Base-by-base conservation (phyloP, 2,113 vertebrate genomes). In the Alethe diademata region DNA sequence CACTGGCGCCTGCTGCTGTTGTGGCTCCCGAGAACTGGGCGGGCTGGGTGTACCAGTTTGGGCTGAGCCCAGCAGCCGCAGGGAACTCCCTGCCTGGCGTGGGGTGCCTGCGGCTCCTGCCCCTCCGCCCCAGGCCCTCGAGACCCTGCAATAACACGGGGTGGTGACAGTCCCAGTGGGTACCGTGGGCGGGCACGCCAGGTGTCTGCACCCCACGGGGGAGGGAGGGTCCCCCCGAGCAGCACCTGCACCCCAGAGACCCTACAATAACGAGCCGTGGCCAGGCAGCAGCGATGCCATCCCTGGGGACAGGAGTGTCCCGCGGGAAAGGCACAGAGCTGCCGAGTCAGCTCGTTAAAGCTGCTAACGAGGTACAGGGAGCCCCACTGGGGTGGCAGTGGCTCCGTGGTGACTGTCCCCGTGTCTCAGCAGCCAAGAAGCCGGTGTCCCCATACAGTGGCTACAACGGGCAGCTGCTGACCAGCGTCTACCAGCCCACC, bases 401-500 rank as follows among this genome's bases (percentile, higher is more conserved):
- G 50, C 42, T 43, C 23, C 20, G 2, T 23, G 43, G n/a, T 90
- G 79, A 79, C 56, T 4, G 0, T 69, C 29, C 58, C 78, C 2
- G 3, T 60, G 56, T 82, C 40, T 88, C 88, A 87, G 64, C 97
- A 99, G 99, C 93, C 29, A 98, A 98, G 96, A 99, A 98, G 92
- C 98, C 98, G 0, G 97, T 99, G 94, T 99, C 99, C 4, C 99
- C 99, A 0, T 99, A 99, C 93, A 98, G 98, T 0, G 99, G 99
- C 57, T 99, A 99, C 98, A 99, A 98, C 0, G 99, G 99, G 15
- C 99, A 99, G 94, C 91, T 98, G 62, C 98, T 99, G 18, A 98
- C 98, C 45, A 98, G 98, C 0, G 98, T 99, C 47, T 99, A 99
- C 97, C 99, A 99, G 98, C 99, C 99, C 92, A 99, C 99, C 0